Conservation (phyloP, 2,797 vertebrate genomes). For the Tangara arthus region DNA sequence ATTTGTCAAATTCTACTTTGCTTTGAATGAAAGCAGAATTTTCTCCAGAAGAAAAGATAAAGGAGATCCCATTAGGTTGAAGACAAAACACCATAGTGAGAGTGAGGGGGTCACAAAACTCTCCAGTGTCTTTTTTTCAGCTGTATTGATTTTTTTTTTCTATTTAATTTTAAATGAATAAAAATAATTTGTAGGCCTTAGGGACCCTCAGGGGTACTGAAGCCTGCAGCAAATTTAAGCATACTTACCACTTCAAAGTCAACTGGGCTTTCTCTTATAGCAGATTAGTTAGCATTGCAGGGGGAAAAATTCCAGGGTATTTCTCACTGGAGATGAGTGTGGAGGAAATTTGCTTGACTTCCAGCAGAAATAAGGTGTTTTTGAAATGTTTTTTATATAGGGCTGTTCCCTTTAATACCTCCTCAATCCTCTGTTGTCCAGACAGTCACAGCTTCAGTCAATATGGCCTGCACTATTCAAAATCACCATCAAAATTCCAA, state of each 20-base stretch:
- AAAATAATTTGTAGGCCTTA: slow-evolving; percentile 26
- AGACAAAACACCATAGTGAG: background rate
- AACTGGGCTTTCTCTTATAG: background rate
- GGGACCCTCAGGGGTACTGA: background rate
- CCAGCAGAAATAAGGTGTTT: background rate
- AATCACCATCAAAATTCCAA: background rate
- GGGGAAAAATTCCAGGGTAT: background rate
- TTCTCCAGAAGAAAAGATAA: background rate
- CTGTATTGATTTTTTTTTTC: background rate
- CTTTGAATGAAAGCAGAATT: background rate
- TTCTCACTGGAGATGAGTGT: background rate
- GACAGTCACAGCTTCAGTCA: background rate
- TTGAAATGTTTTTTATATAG: background rate
- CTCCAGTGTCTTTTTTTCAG: background rate
- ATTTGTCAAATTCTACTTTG: background rate
- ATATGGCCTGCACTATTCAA: background rate
- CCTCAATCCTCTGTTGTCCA: background rate
- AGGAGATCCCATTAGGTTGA: background rate
- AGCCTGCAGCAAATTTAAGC: slow-evolving; percentile 28
- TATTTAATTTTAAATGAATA: slow-evolving; percentile 40
- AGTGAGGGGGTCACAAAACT: background rate
- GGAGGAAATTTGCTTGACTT: background rate
- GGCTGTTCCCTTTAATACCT: background rate
- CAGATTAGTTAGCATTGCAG: background rate
- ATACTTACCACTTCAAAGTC: slow-evolving; percentile 46